Conservation (phyloP, 1,140 invertebrate species). For the Ericerus pela region DNA sequence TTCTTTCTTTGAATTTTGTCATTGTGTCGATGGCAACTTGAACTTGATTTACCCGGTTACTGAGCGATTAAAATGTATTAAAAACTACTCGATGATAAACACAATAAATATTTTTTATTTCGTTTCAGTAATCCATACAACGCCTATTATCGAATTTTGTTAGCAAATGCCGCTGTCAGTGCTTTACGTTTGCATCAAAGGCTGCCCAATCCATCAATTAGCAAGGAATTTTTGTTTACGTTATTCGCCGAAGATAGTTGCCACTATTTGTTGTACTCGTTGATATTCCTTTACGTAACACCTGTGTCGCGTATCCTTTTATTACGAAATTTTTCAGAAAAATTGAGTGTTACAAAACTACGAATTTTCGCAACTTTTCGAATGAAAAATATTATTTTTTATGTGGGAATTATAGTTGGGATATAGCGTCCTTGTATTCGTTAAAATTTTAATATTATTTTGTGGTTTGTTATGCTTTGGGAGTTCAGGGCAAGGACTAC, state of each 20-base stretch:
- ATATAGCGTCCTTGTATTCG: no score
- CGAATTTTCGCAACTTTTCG: no score
- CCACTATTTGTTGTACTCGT: conserved; percentile 87
- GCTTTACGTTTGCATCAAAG: conserved; percentile 86
- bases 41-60: neutral
- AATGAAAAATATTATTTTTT: no score
- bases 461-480: no score
- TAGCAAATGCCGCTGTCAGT: conserved; percentile 83
- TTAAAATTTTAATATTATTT: no score
- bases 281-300: conserved; percentile 79
- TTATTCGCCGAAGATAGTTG: conserved; percentile 84
- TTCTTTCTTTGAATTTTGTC: neutral
- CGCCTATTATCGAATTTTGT: conserved; percentile 76
- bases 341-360: no score
- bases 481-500: no score
- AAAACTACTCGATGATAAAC: neutral
- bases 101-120: conserved; percentile 21
- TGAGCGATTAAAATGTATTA: neutral
- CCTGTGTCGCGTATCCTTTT: conserved; percentile 77
- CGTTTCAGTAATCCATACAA: conserved; percentile 57
- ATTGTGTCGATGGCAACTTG: neutral
- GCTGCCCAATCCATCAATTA: conserved; percentile 63
- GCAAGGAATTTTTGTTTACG: conserved; percentile 57
- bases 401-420: no score
- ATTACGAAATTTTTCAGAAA: neutral